A percentile compares a stretch with the other conserved stretches of the same genome.
phyloP scores from a whole-genome alignment of 2,113 vertebrate species.

The Calyptommatus sinebrachiatus region DNA sequence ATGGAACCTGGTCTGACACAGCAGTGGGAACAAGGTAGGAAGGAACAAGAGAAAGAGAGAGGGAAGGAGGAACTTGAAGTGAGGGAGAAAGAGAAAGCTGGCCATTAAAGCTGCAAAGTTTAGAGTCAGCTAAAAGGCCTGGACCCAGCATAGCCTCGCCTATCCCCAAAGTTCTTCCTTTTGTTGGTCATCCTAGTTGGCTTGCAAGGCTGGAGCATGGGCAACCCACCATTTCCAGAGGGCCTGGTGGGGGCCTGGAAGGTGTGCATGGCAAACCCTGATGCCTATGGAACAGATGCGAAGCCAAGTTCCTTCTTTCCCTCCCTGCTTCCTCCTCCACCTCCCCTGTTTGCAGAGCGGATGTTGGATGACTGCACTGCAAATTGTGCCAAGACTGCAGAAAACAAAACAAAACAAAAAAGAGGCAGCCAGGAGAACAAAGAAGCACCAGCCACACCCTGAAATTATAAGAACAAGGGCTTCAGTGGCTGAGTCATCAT shows the following conservation, averaged over 20 bases:
- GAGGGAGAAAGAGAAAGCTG: too few relatives aligned
- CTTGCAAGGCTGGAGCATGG: too few relatives aligned
- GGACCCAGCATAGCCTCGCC: too few relatives aligned
- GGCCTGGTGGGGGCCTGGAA: neutral
- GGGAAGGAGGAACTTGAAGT: too few relatives aligned
- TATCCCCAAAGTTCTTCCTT: neutral
- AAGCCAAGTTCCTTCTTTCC: neutral
- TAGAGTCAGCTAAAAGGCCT: too few relatives aligned
- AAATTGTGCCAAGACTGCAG: slow-evolving; percentile 4
- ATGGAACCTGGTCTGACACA: too few relatives aligned
- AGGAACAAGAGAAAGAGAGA: too few relatives aligned
- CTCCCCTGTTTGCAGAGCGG: neutral
- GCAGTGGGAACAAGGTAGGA: too few relatives aligned
- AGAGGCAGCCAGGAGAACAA: neutral
- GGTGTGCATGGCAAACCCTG: neutral
- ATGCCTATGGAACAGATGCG: neutral
- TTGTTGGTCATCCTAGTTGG: neutral
- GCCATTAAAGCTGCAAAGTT: too few relatives aligned
- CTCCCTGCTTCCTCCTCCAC: neutral
- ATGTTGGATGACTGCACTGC: neutral
- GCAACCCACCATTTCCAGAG: neutral
- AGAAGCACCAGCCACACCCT: neutral
- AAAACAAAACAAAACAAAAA: neutral
- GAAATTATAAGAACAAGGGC: slow-evolving; percentile 9
- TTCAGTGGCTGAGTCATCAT: slow-evolving; percentile 6